These are phyloP conservation scores for Petaurus breviceps DNA, from an alignment of 2,113 vertebrate species.

Conservation along the genomic window DNA sequence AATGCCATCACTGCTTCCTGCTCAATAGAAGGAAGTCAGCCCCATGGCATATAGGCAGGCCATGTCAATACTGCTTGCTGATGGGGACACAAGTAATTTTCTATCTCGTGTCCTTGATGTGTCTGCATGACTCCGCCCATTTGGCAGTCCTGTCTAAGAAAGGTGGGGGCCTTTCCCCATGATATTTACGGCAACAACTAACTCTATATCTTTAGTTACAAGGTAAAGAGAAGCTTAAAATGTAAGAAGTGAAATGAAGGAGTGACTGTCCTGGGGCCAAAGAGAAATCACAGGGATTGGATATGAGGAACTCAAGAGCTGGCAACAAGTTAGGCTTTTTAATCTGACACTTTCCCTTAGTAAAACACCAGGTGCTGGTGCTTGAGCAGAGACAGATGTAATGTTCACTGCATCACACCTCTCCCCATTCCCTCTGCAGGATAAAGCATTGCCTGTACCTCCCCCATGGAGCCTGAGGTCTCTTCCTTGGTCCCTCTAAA, in stretches of 20 bases:
- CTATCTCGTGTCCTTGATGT: background rate
- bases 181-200: background rate
- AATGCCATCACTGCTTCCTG: background rate
- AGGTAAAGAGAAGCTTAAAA: background rate
- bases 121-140: background rate
- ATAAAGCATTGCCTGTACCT: background rate
- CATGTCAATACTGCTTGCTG: background rate
- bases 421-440: background rate
- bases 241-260: background rate
- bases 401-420: background rate
- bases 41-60: too few relatives aligned
- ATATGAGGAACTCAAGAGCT: slow-evolving; percentile 6
- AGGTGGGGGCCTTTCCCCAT: background rate
- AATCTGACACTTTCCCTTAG: background rate
- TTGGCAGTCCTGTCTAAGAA: background rate
- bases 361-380: background rate
- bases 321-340: background rate
- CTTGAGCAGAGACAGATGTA: background rate
- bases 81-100: background rate
- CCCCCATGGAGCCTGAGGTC: background rate
- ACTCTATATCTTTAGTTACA: background rate
- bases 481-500: background rate
- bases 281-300: background rate
- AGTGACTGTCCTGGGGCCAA: background rate
- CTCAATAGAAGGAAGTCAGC: background rate